Evolutionary conservation across 2,888 invertebrate species (phyloP).

Genomic region (Gerris lacustris): DNA sequence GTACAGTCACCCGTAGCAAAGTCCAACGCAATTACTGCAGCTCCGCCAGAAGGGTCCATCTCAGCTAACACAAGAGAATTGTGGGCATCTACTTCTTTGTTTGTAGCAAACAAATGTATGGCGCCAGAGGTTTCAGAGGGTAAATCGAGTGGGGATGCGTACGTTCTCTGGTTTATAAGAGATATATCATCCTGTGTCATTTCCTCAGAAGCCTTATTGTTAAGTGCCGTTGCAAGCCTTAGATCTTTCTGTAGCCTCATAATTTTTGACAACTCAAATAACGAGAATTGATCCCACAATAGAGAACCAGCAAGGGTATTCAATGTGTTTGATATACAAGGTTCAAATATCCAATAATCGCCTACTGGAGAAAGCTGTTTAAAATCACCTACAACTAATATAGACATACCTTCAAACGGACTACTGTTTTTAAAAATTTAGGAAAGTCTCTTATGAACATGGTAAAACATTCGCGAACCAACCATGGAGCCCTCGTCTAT

Average conservation of each 20-base stretch:
- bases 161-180: neutral
- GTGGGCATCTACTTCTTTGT: neutral
- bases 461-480: conserved; percentile 10
- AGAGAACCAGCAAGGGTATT: conserved; percentile 11
- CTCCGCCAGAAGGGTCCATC: neutral
- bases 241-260: conserved; percentile 27
- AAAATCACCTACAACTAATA: conserved; percentile 26
- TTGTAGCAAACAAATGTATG: neutral
- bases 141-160: no score
- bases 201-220: conserved; percentile 19
- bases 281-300: conserved; percentile 23
- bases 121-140: neutral
- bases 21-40: neutral
- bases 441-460: conserved; percentile 14
- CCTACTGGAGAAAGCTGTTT: conserved; percentile 26
- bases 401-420: conserved; percentile 21
- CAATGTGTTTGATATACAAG: neutral
- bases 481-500: conserved; percentile 22
- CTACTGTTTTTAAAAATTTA: conserved; percentile 17
- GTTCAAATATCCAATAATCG: conserved; percentile 15
- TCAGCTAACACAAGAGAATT: neutral
- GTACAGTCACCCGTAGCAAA: neutral
- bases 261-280: conserved; percentile 23
- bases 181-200: conserved; percentile 13
- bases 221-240: conserved; percentile 22